These are phyloP conservation scores for Melanotaenia trifasciata DNA, from an alignment of 2,797 vertebrate species.

Conservation along the genomic window DNA sequence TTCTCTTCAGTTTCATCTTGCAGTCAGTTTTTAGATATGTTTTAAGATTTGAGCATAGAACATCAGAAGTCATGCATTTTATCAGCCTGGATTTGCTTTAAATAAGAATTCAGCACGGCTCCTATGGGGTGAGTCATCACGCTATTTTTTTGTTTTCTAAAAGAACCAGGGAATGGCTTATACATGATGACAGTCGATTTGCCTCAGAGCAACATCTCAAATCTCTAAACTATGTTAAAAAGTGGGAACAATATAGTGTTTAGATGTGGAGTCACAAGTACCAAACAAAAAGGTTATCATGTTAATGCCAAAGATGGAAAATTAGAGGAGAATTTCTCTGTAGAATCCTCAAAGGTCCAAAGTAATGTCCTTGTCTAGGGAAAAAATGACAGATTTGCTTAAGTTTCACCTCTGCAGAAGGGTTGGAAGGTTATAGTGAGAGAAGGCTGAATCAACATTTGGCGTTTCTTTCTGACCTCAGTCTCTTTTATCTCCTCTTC, in stretches of 20 bases:
- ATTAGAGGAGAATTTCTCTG: constrained; percentile 28
- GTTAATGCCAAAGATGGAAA: constrained; percentile 23
- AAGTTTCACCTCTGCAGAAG: constrained; percentile 65
- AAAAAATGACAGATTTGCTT: constrained; percentile 69
- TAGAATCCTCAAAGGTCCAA: constrained; percentile 47
- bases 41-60: neutral
- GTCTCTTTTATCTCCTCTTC: constrained; percentile 70
- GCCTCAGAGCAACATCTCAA: constrained; percentile 39
- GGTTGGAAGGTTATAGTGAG: constrained; percentile 66
- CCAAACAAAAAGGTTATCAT: neutral
- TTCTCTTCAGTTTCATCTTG: neutral
- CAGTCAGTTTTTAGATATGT: neutral
- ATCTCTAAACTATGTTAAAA: constrained; percentile 48
- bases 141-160: constrained; percentile 3
- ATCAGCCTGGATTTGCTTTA: constrained; percentile 8
- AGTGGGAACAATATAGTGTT: constrained; percentile 41
- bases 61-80: constrained; percentile 20
- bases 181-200: constrained; percentile 36
- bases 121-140: neutral
- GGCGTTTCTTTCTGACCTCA: constrained; percentile 70
- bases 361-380: constrained; percentile 52
- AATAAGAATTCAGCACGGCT: neutral
- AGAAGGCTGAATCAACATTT: constrained; percentile 81
- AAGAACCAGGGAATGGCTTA: constrained; percentile 34
- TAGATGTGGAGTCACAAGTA: constrained; percentile 32